These are phyloP conservation scores for Apodemia duryi DNA, from an alignment of 2,888 invertebrate genomes.

Conservation along the genomic window DNA sequence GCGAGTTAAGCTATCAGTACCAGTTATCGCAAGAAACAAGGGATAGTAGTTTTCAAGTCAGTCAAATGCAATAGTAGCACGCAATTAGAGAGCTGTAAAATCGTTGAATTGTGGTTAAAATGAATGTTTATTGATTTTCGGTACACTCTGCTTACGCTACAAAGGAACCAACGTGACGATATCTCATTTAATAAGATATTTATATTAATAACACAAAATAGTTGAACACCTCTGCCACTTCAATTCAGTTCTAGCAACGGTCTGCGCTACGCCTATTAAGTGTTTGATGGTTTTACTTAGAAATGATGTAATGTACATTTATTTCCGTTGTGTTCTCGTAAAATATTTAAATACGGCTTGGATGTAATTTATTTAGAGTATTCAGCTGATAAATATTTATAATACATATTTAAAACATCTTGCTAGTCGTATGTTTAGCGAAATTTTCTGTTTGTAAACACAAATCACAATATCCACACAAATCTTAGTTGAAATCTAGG, in stretches of 20 bases:
- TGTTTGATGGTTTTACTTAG: constrained; percentile 11
- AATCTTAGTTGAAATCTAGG: too few species aligned
- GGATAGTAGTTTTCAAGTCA: too few species aligned
- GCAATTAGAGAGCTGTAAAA: too few species aligned
- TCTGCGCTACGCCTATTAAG: constrained; percentile 9
- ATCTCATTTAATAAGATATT: background rate
- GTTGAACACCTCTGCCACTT: background rate
- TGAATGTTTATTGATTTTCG: background rate
- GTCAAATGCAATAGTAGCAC: too few species aligned
- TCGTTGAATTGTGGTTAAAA: too few species aligned
- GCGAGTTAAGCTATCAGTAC: too few species aligned
- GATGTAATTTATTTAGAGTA: background rate
- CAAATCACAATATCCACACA: too few species aligned
- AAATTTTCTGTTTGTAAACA: too few species aligned
- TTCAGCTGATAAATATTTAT: too few species aligned
- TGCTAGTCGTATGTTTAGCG: too few species aligned
- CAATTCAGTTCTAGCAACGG: constrained; percentile 13
- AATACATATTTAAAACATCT: too few species aligned
- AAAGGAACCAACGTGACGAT: background rate
- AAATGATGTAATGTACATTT: constrained; percentile 20
- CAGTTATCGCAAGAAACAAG: too few species aligned
- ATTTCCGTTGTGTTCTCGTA: constrained; percentile 14
- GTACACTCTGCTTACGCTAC: background rate
- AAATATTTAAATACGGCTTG: background rate
- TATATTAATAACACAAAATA: background rate